Evolutionary conservation across 2,888 invertebrate genomes (phyloP).

Genomic region (Cheilosia pagana): DNA sequence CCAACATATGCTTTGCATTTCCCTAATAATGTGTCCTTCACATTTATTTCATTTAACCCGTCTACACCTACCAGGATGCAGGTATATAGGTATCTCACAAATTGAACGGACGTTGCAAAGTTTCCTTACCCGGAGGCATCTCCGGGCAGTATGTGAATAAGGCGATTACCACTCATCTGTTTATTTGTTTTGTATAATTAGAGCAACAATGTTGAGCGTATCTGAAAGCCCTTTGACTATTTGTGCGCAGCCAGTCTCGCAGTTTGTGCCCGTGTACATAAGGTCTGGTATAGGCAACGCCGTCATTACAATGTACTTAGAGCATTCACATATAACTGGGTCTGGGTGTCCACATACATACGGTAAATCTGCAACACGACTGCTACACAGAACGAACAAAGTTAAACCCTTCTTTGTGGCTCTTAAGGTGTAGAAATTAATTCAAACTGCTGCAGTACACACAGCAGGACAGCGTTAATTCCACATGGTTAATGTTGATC

Average conservation of each 20-base stretch:
- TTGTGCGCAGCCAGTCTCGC: conserved; percentile 1
- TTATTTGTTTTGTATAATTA: conserved; percentile 56
- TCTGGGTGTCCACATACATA: background rate
- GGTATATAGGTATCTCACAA: conserved; percentile 18
- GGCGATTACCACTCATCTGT: conserved; percentile 45
- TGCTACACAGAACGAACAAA: conserved; percentile 1
- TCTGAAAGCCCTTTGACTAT: conserved; percentile 12
- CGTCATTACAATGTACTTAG: background rate
- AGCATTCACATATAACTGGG: background rate
- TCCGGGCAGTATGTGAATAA: background rate
- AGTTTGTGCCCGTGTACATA: background rate
- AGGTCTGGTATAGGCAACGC: background rate
- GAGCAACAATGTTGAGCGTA: conserved; percentile 27
- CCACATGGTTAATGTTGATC: conserved; percentile 39
- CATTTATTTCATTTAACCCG: conserved; percentile 1
- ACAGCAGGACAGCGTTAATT: conserved; percentile 29
- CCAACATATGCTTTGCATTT: no score
- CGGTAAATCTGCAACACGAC: conserved; percentile 3
- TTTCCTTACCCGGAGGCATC: conserved; percentile 11
- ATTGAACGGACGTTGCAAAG: conserved; percentile 8
- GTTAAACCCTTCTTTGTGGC: conserved; percentile 29
- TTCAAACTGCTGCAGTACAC: conserved; percentile 1
- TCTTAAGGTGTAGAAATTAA: conserved; percentile 13
- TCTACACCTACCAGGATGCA: conserved; percentile 8
- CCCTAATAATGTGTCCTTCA: background rate